These are phyloP conservation scores for Mesopsocus fuscifrons DNA, from an alignment of 2,888 invertebrate species.

Conservation along the genomic window DNA sequence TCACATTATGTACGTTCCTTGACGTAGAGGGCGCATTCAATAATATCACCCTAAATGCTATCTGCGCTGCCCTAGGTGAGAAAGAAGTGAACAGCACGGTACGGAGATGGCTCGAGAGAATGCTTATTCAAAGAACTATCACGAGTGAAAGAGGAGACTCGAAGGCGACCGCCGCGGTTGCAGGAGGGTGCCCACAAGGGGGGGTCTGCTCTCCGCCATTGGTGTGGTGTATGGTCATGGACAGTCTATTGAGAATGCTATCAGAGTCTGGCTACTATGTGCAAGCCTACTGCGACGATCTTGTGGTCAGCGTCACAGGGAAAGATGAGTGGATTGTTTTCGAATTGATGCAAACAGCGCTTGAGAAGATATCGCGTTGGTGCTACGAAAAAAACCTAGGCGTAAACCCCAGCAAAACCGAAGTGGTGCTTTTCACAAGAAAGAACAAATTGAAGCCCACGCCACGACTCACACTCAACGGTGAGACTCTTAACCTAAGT, in stretches of 20 bases:
- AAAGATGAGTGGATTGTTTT: neutral
- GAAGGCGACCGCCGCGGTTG: neutral
- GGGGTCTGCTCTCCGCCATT: slow-evolving; percentile 20
- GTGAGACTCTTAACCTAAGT: neutral
- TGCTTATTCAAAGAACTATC: slow-evolving; percentile 11
- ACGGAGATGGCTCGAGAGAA: slow-evolving; percentile 10
- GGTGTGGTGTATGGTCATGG: slow-evolving; percentile 19
- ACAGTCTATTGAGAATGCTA: slow-evolving; percentile 13
- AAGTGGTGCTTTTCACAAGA: neutral
- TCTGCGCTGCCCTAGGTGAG: slow-evolving; percentile 11
- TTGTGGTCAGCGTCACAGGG: neutral
- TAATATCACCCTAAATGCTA: slow-evolving; percentile 14
- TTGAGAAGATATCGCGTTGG: neutral
- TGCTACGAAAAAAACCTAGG: neutral
- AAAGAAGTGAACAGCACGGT: slow-evolving; percentile 4
- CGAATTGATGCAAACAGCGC: slow-evolving; percentile 3
- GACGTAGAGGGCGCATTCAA: slow-evolving; percentile 19
- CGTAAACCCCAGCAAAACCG: neutral
- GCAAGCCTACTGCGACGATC: neutral
- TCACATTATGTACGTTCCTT: slow-evolving; percentile 14
- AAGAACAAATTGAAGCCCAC: neutral
- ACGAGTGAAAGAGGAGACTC: slow-evolving; percentile 6
- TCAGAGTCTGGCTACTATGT: neutral
- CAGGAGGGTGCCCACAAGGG: slow-evolving; percentile 19
- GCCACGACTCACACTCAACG: neutral